These are phyloP conservation scores for Cordylochernes scorpioides DNA, from an alignment of 2,888 invertebrate genomes.

Conservation along the genomic window DNA sequence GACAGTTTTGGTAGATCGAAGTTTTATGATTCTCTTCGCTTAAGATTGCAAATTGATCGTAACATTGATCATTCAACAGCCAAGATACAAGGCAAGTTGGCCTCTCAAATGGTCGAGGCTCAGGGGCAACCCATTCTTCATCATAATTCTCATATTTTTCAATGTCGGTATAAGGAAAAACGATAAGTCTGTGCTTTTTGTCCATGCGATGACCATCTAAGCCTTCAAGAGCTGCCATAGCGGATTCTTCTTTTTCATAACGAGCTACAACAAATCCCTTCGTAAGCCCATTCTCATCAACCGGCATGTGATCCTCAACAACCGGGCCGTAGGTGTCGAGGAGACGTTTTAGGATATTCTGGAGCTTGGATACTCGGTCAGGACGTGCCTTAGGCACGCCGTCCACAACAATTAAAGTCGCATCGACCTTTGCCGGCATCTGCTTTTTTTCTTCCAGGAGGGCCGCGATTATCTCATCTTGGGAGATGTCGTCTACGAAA, in stretches of 20 bases:
- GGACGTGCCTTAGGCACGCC: conserved; percentile 83
- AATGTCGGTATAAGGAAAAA: conserved; percentile 82
- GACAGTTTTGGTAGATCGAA: too few relatives aligned
- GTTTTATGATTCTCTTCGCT: too few relatives aligned
- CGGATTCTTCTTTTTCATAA: conserved; percentile 51
- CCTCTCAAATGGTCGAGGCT: conserved; percentile 61
- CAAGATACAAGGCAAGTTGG: too few relatives aligned
- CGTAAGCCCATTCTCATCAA: conserved; percentile 49
- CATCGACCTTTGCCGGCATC: conserved; percentile 83
- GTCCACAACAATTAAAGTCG: conserved; percentile 82
- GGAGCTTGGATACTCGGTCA: conserved; percentile 64
- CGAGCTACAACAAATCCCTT: conserved; percentile 83
- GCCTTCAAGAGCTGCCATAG: conserved; percentile 59
- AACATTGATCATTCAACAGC: too few relatives aligned
- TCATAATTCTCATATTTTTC: conserved; percentile 67
- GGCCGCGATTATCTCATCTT: conserved; percentile 55
- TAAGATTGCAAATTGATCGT: too few relatives aligned
- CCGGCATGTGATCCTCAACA: conserved; percentile 65
- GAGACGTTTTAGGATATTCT: conserved; percentile 65
- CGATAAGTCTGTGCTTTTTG: conserved; percentile 73
- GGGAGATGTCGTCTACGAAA: not conserved
- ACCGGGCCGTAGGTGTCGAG: conserved; percentile 61
- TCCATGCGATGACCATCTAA: conserved; percentile 81
- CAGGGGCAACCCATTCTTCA: conserved; percentile 74
- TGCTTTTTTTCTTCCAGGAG: conserved; percentile 61